Percentiles rank a stretch among this genome's conserved stretches.
These are phyloP conservation scores for Potamilus streckersoni DNA, from an alignment of 1,140 invertebrate genomes.

Conservation along the genomic window DNA sequence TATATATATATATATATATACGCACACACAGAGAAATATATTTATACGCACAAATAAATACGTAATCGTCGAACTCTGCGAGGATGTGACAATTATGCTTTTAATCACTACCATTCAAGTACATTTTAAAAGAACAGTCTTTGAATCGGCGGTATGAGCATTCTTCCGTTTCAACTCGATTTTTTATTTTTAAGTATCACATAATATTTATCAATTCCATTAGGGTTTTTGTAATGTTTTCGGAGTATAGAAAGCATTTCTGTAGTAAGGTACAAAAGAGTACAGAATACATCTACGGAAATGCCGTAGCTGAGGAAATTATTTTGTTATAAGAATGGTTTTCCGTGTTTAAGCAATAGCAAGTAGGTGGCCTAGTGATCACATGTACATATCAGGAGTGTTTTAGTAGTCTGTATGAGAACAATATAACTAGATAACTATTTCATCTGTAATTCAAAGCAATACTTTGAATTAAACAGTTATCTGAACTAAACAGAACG, in stretches of 20 bases:
- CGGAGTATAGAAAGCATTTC: too few relatives aligned
- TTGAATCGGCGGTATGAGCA: neutral
- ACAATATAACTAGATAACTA: neutral
- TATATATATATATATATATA: conserved; percentile 1
- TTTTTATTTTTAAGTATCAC: conserved; percentile 8
- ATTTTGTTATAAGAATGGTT: too few relatives aligned
- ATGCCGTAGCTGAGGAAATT: too few relatives aligned
- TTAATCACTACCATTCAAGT: neutral
- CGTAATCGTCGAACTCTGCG: neutral
- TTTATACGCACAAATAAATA: neutral
- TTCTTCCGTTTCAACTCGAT: conserved; percentile 5
- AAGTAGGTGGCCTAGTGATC: too few relatives aligned
- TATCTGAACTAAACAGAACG: neutral
- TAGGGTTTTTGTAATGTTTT: too few relatives aligned
- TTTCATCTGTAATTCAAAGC: neutral
- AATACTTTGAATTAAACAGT: conserved; percentile 4
- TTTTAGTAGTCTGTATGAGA: neutral
- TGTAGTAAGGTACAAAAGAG: too few relatives aligned
- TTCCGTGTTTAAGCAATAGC: too few relatives aligned
- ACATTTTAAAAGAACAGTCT: neutral
- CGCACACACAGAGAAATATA: neutral
- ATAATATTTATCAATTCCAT: neutral
- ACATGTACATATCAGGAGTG: too few relatives aligned
- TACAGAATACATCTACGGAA: too few relatives aligned
- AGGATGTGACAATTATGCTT: neutral